Conservation (phyloP, 1,140 invertebrate genomes). For the Drosophila orosa region DNA sequence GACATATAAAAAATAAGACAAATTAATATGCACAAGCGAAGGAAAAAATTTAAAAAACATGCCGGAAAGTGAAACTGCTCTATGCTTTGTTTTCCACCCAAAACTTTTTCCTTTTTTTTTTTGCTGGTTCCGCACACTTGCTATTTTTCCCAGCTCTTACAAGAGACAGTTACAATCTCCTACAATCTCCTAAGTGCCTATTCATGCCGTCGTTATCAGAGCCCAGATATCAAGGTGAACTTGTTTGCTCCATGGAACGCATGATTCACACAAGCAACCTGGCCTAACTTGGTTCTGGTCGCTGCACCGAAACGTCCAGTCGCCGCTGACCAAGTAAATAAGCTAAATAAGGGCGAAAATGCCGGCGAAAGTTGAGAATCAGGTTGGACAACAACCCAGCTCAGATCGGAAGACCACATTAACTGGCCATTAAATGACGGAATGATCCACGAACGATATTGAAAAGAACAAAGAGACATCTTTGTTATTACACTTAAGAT, state of each 20-base stretch:
- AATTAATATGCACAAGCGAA: slow-evolving; percentile 39
- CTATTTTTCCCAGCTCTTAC: slow-evolving; percentile 16
- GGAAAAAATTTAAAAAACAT: slow-evolving; percentile 26
- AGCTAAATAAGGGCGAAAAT: slow-evolving; percentile 44
- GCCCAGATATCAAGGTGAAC: slow-evolving; percentile 17
- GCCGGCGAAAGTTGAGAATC: slow-evolving; percentile 72
- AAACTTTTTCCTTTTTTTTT: slow-evolving; percentile 5
- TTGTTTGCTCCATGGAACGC: slow-evolving; percentile 22
- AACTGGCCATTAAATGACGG: slow-evolving; percentile 2
- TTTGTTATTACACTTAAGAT: slow-evolving; percentile 22
- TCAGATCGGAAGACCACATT: slow-evolving; percentile 4
- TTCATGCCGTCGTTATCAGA: slow-evolving; percentile 63
- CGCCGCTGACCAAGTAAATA: slow-evolving; percentile 6
- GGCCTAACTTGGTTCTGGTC: slow-evolving; percentile 37
- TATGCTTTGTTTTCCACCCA: slow-evolving; percentile 29
- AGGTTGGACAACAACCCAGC: slow-evolving; percentile 53
- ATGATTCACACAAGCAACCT: slow-evolving; percentile 28
- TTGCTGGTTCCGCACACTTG: slow-evolving; percentile 15
- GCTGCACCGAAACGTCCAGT: slow-evolving; percentile 39
- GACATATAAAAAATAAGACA: slow-evolving; percentile 19
- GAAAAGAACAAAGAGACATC: slow-evolving; percentile 36
- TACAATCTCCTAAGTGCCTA: slow-evolving; percentile 37
- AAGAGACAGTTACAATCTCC: slow-evolving; percentile 6
- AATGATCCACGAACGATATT: background rate
- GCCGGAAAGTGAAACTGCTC: slow-evolving; percentile 60